A percentile compares a stretch with the other conserved stretches of the same genome.
Conservation (phyloP, 2,113 vertebrate genomes). For the Mirounga angustirostris region DNA sequence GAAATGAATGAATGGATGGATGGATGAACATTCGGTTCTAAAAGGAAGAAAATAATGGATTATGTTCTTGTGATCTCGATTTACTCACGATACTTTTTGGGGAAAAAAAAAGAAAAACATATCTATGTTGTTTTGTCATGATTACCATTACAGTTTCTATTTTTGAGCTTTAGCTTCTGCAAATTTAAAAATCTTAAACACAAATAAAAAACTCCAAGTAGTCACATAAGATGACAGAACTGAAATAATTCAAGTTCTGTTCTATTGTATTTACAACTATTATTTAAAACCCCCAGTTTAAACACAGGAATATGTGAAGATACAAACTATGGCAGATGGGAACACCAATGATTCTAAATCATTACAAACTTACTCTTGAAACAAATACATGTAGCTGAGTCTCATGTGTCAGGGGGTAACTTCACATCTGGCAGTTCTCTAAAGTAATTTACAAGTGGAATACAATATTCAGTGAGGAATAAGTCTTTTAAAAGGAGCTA, state of each 20-base stretch:
- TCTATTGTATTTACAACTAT: not conserved
- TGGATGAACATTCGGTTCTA: not conserved
- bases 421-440: not conserved
- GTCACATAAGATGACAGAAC: conserved; percentile 26
- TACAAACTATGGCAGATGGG: not conserved
- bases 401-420: not conserved
- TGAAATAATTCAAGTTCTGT: conserved; percentile 14
- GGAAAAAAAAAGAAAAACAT: not conserved
- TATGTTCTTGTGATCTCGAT: not conserved
- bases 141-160: not conserved
- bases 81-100: not conserved
- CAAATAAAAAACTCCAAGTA: not conserved
- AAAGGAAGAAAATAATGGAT: not conserved
- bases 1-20: not conserved
- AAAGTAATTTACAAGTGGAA: not conserved
- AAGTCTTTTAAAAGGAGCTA: not conserved
- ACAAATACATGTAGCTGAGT: not conserved
- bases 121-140: not conserved
- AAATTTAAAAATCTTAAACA: not conserved
- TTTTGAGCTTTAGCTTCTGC: not conserved
- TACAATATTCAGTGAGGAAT: not conserved
- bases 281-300: conserved; percentile 3
- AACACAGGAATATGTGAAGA: not conserved
- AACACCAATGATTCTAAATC: not conserved
- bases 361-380: not conserved